Evolutionary conservation across 2,113 vertebrate species (phyloP), one percentile per base, ranked within the genome.

Genomic region (Smithornis capensis): DNA sequence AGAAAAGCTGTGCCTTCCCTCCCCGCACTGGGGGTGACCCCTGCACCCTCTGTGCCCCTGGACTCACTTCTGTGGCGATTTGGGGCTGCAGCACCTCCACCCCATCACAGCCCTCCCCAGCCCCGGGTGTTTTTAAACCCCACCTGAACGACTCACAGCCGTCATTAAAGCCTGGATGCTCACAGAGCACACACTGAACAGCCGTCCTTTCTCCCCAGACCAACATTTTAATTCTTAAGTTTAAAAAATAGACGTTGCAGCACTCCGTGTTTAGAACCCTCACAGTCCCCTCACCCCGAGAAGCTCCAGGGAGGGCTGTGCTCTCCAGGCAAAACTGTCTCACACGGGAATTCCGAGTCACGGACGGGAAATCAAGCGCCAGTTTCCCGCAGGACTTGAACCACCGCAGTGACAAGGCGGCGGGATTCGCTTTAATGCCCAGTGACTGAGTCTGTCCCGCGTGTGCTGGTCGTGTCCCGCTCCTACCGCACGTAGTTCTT

Each of bases 401-500:
- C 16, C 49, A 76, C 28, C 57, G 64, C 38, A 64, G n/a, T 37
- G n/a, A 25, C 33, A 11, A 10, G 12, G 21, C 0, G 9, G 29
- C 21, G 75, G 27, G 50, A 35, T 40, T 35, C 7, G n/a, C 11
- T 62, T 86, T 88, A 86, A 88, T 52, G 21, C 38, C 49, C 84
- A 4, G 23, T 1, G 35, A 7, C 17, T 5, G 57, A 25, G 29
- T 4, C 29, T 1, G 68, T 69, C 73, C 70, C 8, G 1, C 3
- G 0, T 0, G 35, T 3, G 19, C 23, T 2, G 37, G 21, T 3
- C 9, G 3, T 1, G 2, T 5, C 33, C 5, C 33, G 2, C 8
- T 59, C 33, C 96, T 98, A 99, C 62, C 98, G 98, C 73, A 98
- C 97, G 57, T 98, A 99, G 97, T 99, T 99, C 96, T 98, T 99